Conservation (phyloP, 2,113 vertebrate genomes). For the Patagioenas fasciata region DNA sequence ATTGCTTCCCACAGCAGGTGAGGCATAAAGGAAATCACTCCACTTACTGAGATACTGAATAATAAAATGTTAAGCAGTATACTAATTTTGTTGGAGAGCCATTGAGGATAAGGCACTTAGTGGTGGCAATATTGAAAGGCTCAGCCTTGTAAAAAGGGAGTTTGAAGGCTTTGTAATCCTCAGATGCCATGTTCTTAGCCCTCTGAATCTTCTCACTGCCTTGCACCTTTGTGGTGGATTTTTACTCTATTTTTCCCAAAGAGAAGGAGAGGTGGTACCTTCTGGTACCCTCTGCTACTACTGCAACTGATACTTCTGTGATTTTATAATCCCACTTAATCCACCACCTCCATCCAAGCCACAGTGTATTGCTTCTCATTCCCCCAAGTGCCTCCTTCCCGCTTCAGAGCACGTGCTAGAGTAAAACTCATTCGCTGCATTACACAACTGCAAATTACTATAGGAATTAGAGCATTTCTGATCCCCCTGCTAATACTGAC, state of each 20-base stretch:
- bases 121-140: neutral
- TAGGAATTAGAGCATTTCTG: conserved; percentile 54
- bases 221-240: neutral
- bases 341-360: neutral
- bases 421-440: neutral
- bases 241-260: conserved; percentile 12
- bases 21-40: conserved; percentile 26
- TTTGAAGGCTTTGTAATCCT: conserved; percentile 12
- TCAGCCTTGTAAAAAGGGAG: conserved; percentile 27
- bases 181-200: neutral
- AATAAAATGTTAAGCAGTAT: conserved; percentile 54
- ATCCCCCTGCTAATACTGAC: conserved; percentile 18
- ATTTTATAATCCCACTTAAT: conserved; percentile 54
- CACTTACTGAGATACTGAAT: conserved; percentile 43
- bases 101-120: neutral
- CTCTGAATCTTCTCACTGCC: neutral
- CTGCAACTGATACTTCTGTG: neutral
- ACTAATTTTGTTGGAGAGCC: conserved; percentile 30
- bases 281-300: conserved; percentile 14
- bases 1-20: neutral
- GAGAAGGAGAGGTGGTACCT: conserved; percentile 5
- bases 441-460: conserved; percentile 43
- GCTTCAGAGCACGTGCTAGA: neutral
- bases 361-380: neutral
- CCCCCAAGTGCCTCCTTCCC: neutral